Evolutionary conservation across 2,888 invertebrate genomes (phyloP).

Genomic region (Megamerina dolium): DNA sequence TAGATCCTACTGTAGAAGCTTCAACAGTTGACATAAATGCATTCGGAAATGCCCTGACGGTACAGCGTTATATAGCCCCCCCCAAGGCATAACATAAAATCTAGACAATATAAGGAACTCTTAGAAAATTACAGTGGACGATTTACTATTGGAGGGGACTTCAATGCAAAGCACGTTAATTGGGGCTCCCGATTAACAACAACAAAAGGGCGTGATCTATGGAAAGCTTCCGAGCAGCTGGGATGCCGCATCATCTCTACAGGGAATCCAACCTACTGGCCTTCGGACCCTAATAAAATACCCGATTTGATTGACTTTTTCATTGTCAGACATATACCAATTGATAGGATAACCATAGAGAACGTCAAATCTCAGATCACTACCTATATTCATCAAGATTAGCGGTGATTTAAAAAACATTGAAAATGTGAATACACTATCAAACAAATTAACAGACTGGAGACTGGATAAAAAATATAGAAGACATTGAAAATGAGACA

Average conservation of each 20-base stretch:
- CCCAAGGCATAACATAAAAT: conserved; percentile 4
- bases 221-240: neutral
- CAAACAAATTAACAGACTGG: neutral
- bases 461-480: neutral
- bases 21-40: too few species aligned
- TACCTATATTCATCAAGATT: neutral
- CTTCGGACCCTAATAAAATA: conserved; percentile 1
- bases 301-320: too few species aligned
- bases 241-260: conserved; percentile 1
- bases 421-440: neutral
- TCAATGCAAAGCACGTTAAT: conserved; percentile 1
- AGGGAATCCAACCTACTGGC: conserved; percentile 3
- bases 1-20: too few species aligned
- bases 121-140: neutral
- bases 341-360: neutral
- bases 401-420: neutral
- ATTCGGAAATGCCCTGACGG: too few species aligned
- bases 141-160: conserved; percentile 1
- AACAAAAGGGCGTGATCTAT: conserved; percentile 2
- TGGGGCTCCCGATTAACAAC: conserved; percentile 5
- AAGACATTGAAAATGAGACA: neutral
- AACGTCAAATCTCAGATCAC: too few species aligned
- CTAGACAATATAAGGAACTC: neutral
- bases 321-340: too few species aligned
- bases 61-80: conserved; percentile 2